These are phyloP conservation scores for Hystrix cristata DNA, from an alignment of 2,113 vertebrate genomes.

Conservation along the genomic window DNA sequence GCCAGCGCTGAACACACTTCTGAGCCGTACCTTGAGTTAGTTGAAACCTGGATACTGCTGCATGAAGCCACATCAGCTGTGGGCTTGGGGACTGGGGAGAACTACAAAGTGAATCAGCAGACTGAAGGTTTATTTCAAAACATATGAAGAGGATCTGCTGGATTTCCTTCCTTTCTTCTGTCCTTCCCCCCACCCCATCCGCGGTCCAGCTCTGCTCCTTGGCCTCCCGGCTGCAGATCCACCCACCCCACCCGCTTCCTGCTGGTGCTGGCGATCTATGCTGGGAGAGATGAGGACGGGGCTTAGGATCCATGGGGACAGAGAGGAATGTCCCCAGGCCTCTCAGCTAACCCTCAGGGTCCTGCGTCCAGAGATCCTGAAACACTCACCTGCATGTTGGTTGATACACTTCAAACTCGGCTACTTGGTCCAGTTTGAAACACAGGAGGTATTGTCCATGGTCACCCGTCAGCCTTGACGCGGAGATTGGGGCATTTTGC, in stretches of 20 bases:
- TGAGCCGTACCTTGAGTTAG: neutral
- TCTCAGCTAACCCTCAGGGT: neutral
- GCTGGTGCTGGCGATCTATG: neutral
- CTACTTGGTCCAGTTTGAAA: rapidly evolving
- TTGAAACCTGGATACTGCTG: neutral
- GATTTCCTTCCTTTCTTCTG: rapidly evolving
- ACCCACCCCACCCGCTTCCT: neutral
- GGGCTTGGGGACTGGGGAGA: rapidly evolving
- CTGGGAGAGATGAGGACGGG: neutral
- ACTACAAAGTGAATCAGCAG: neutral
- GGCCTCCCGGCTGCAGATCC: neutral
- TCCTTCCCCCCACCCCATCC: rapidly evolving
- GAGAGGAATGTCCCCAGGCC: neutral
- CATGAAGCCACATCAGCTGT: rapidly evolving
- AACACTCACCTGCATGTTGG: no score
- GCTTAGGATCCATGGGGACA: neutral
- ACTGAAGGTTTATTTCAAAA: rapidly evolving
- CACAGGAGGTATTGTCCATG: rapidly evolving
- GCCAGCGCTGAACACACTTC: neutral
- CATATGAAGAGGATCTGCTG: neutral
- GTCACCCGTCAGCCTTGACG: neutral
- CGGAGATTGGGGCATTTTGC: neutral
- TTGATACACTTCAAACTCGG: neutral
- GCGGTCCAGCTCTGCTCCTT: neutral
- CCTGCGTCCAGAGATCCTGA: neutral